These are phyloP conservation scores for Ochropleura leucogaster DNA, from an alignment of 2,888 invertebrate species.

Conservation along the genomic window DNA sequence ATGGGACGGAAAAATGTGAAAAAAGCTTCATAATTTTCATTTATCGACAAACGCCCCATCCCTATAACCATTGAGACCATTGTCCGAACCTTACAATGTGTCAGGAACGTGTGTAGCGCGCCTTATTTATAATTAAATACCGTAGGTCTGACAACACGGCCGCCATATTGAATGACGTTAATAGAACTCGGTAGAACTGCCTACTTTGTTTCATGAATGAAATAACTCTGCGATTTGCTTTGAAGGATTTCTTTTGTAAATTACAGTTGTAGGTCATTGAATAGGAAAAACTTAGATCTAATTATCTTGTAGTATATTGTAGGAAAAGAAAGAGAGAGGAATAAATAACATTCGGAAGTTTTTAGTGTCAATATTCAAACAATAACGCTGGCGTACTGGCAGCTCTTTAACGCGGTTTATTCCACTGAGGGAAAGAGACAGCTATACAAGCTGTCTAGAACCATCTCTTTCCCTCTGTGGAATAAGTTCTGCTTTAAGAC, in stretches of 20 bases:
- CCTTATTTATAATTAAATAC: slow-evolving; percentile 69
- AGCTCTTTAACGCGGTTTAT: neutral
- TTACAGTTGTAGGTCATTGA: neutral
- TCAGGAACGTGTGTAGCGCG: slow-evolving; percentile 48
- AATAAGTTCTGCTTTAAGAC: no score
- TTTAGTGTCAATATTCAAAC: neutral
- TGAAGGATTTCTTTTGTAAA: neutral
- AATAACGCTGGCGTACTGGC: neutral
- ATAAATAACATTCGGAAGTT: neutral
- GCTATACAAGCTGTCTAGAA: no score
- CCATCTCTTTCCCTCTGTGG: no score
- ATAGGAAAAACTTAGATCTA: neutral
- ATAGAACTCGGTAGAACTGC: slow-evolving; percentile 47
- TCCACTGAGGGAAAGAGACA: no score
- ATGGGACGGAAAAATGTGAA: neutral
- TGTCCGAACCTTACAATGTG: slow-evolving; percentile 65
- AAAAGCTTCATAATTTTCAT: neutral
- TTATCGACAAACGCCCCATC: slow-evolving; percentile 5
- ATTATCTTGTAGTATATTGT: no score
- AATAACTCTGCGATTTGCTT: slow-evolving; percentile 23
- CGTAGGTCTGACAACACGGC: slow-evolving; percentile 59
- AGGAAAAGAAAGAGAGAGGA: no score
- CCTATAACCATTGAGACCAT: slow-evolving; percentile 53
- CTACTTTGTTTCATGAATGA: slow-evolving; percentile 35
- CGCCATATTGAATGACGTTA: slow-evolving; percentile 46